Percentiles rank a stretch among this genome's conserved stretches.
phyloP scores from a whole-genome alignment of 2,797 vertebrate species.

The Chelidonichthys spinosus region DNA sequence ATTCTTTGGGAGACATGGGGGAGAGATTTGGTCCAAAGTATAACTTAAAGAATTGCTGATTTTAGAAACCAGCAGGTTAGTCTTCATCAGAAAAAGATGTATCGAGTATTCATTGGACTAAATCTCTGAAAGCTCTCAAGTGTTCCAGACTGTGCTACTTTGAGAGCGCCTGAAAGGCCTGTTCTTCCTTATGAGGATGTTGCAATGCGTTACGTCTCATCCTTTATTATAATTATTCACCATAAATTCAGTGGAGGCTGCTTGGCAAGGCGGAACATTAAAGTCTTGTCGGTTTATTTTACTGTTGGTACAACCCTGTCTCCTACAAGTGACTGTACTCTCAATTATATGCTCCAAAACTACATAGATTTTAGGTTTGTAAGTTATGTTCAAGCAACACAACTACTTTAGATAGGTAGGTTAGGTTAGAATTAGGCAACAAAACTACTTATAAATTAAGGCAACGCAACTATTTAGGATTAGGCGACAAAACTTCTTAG shows the following conservation, averaged over 20 bases:
- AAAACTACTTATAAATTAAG: too few species aligned
- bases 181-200: neutral
- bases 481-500: too few species aligned
- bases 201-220: neutral
- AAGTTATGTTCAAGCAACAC: too few species aligned
- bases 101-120: neutral
- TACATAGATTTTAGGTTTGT: too few species aligned
- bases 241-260: conserved; percentile 24
- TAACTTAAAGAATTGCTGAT: neutral
- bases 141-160: neutral
- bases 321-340: too few species aligned
- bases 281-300: conserved; percentile 13
- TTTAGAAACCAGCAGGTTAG: neutral
- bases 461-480: too few species aligned
- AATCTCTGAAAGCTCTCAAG: neutral
- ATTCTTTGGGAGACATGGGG: neutral
- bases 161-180: neutral
- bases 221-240: conserved; percentile 17
- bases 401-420: too few species aligned
- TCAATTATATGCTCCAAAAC: too few species aligned
- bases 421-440: too few species aligned
- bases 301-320: neutral
- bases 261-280: neutral
- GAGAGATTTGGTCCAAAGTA: neutral
- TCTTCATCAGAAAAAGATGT: neutral